Evolutionary conservation across 2,888 invertebrate genomes (phyloP).

Genomic region (Drosophila infuscata): DNA sequence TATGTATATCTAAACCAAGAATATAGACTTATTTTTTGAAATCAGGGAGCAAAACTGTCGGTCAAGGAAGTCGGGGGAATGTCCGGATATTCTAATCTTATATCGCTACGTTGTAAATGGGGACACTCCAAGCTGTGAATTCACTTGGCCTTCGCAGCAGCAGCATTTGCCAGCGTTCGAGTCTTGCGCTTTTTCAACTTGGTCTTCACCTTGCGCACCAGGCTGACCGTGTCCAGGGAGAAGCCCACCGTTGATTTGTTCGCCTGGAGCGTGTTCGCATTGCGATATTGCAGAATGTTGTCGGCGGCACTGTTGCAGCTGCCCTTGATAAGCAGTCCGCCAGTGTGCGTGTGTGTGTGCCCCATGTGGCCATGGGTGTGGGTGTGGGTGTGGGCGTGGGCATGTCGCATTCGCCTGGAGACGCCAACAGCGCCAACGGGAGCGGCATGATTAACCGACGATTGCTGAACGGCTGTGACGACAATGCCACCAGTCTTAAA

Average conservation of each 20-base stretch:
- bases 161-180: conserved; percentile 42
- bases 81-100: conserved; percentile 18
- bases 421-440: conserved; percentile 11
- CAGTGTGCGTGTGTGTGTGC: conserved; percentile 38
- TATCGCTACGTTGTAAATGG: background rate
- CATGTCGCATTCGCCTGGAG: conserved; percentile 54
- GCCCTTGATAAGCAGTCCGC: conserved; percentile 35
- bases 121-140: background rate
- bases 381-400: conserved; percentile 5
- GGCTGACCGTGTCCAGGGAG: conserved; percentile 86
- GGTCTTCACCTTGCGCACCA: conserved; percentile 81
- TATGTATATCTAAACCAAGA: conserved; percentile 10
- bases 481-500: conserved; percentile 88
- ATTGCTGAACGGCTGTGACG: conserved; percentile 86
- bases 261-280: background rate
- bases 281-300: conserved; percentile 39
- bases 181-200: conserved; percentile 81
- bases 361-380: conserved; percentile 9
- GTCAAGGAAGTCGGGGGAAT: conserved; percentile 15
- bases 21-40: conserved; percentile 16
- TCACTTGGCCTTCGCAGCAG: conserved; percentile 25
- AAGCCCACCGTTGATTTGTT: conserved; percentile 39
- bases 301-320: conserved; percentile 15
- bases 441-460: conserved; percentile 10
- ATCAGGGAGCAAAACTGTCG: conserved; percentile 8